A percentile compares a stretch with the other conserved stretches of the same genome.
These are phyloP conservation scores for Nyleta sp. DNA, from an alignment of 2,888 invertebrate species.

Conservation along the genomic window DNA sequence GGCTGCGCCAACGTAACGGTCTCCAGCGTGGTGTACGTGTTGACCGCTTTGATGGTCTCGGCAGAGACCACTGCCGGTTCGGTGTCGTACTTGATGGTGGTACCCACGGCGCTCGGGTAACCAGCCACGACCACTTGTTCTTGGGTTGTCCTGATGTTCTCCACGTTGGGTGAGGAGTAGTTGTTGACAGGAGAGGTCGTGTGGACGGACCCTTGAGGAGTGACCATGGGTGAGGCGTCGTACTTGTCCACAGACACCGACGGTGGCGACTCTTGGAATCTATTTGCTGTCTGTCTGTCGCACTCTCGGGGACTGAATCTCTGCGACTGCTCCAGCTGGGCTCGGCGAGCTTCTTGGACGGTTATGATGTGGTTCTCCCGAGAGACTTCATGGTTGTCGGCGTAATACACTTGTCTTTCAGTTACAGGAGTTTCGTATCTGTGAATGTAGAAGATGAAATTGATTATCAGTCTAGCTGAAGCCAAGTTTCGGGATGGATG, in stretches of 20 bases:
- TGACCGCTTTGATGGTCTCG: constrained; percentile 76
- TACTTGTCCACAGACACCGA: constrained; percentile 72
- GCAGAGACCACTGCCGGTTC: constrained; percentile 75
- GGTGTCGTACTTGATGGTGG: constrained; percentile 81
- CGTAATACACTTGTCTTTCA: constrained; percentile 76
- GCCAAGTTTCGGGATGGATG: too few relatives aligned
- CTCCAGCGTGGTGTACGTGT: constrained; percentile 86
- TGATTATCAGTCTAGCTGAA: too few relatives aligned
- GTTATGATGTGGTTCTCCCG: constrained; percentile 73
- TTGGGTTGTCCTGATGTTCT: constrained; percentile 74
- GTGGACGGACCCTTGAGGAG: constrained; percentile 82
- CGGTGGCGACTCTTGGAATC: constrained; percentile 70
- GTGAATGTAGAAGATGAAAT: background rate
- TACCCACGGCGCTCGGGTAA: constrained; percentile 72
- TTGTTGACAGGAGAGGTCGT: constrained; percentile 80
- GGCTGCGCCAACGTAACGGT: constrained; percentile 85
- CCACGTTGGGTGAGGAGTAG: constrained; percentile 81
- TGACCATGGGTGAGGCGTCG: constrained; percentile 75
- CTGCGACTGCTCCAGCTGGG: constrained; percentile 67
- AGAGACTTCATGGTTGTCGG: constrained; percentile 73
- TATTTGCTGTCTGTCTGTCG: constrained; percentile 52
- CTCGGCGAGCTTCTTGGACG: constrained; percentile 70
- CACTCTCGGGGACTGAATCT: constrained; percentile 76
- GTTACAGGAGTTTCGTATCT: constrained; percentile 77
- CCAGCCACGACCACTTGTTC: constrained; percentile 74